phyloP scores from a whole-genome alignment of 2,797 vertebrate species.

The Malacoraja senta region DNA sequence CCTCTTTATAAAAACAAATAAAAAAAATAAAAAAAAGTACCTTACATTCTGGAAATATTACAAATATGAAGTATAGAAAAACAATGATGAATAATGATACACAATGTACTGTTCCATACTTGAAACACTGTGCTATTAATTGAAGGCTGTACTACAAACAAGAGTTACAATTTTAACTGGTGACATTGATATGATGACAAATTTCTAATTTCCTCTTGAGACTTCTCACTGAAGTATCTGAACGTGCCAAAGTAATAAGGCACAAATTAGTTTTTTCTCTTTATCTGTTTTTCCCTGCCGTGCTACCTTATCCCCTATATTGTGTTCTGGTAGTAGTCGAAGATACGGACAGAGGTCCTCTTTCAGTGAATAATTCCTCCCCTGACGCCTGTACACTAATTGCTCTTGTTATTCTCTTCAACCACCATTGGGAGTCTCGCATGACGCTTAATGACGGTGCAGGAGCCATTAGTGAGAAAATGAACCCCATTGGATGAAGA shows the following conservation, averaged over 20 bases:
- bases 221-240: background rate
- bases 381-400: conserved; percentile 25
- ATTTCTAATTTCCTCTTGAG: background rate
- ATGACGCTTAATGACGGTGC: conserved; percentile 21
- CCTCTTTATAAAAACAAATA: background rate
- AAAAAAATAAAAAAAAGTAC: no score
- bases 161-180: background rate
- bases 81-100: background rate
- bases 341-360: background rate
- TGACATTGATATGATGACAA: background rate
- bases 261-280: background rate
- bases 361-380: conserved; percentile 33
- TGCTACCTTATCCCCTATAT: conserved; percentile 17
- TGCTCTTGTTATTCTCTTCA: conserved; percentile 32
- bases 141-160: background rate
- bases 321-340: conserved; percentile 21
- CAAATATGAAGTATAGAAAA: background rate
- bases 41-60: no score
- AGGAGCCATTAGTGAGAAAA: conserved; percentile 31
- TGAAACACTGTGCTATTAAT: background rate
- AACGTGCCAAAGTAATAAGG: background rate
- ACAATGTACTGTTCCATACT: background rate
- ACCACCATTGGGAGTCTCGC: conserved; percentile 18
- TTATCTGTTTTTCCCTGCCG: background rate
- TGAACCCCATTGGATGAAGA: background rate